phyloP scores from a whole-genome alignment of 1,140 invertebrate species.

The Sminthurides bifidus region DNA sequence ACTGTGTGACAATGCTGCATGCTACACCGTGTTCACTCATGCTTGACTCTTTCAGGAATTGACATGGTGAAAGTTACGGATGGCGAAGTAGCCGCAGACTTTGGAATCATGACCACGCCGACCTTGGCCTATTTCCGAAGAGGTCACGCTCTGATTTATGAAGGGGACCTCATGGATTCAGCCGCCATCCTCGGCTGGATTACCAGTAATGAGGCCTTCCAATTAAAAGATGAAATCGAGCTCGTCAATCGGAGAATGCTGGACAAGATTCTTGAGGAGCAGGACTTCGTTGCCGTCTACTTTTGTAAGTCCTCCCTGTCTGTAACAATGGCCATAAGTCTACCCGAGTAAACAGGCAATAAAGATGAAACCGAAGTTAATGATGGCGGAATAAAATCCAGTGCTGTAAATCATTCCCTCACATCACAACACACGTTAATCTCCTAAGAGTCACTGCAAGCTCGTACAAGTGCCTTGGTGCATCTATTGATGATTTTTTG shows the following conservation, averaged over 20 bases:
- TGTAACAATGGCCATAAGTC: no score
- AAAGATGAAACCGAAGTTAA: no score
- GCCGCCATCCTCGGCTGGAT: slow-evolving; percentile 50
- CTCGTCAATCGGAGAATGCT: slow-evolving; percentile 84
- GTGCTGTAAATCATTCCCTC: no score
- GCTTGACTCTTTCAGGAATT: no score
- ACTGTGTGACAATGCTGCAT: no score
- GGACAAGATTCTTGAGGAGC: slow-evolving; percentile 83
- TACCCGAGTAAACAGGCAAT: no score
- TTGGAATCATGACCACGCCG: slow-evolving; percentile 55
- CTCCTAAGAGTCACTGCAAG: background rate
- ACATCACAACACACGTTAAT: background rate
- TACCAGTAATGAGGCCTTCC: slow-evolving; percentile 87
- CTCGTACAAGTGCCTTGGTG: background rate
- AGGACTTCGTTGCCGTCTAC: slow-evolving; percentile 87
- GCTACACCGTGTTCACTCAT: no score
- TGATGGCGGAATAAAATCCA: no score
- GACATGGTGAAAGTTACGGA: slow-evolving; percentile 91
- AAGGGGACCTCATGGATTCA: slow-evolving; percentile 42
- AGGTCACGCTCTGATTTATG: slow-evolving; percentile 72
- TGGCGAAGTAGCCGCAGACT: slow-evolving; percentile 64
- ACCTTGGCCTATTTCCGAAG: slow-evolving; percentile 82
- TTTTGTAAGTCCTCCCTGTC: no score
- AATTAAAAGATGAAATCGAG: slow-evolving; percentile 92
- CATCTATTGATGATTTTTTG: slow-evolving; percentile 4